Evolutionary conservation across 1,140 invertebrate species (phyloP), one percentile per base, ranked within the genome.

Genomic region (Drosophila truncata): DNA sequence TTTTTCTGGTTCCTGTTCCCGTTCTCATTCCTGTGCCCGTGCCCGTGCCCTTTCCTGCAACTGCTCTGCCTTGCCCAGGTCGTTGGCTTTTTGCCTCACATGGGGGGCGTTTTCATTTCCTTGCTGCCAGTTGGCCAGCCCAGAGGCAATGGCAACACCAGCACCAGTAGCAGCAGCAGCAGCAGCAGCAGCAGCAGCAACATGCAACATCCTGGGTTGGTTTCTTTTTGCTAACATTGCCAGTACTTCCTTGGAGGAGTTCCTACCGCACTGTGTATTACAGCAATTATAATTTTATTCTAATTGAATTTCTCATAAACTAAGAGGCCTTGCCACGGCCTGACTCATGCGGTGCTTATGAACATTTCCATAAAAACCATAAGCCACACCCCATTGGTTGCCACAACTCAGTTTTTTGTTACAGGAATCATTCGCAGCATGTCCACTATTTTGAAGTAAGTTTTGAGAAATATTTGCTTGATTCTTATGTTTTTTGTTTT

Each of bases 91-190:
- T 76, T 84, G 74, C 70, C 81, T 85, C 75, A 71, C 74, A 90
- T 85, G 85, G 85, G 85, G 52, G 70, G 81, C 85, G 85, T 90
- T 90, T 90, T 79, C 83, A 90, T 90, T 79, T 90, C 73, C 81
- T 82, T 90, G 70, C 66, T 67, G 59, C 52, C 70, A 65, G 69
- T 81, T 85, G 66, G 82, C 64, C 58, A 66, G 27, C 63, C 69
- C 74, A 44, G 31, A 18, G 60, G 60, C 66, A 85, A 79, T 77
- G 64, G 82, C 82, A 85, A 55, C 52, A 54, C 33, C 71, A 76
- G 82, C 52, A 54, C 33, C 71, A 76, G 82, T 78, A 50, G 10
- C 52, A 20, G 23, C 25, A 78, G 72, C 62, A 66, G 72, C 79
- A 80, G 63, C 74, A 74, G 84, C 73, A 54, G 2, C 9, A 27